Evolutionary conservation across 2,113 vertebrate genomes (phyloP).

Genomic region (Carettochelys insculpta): DNA sequence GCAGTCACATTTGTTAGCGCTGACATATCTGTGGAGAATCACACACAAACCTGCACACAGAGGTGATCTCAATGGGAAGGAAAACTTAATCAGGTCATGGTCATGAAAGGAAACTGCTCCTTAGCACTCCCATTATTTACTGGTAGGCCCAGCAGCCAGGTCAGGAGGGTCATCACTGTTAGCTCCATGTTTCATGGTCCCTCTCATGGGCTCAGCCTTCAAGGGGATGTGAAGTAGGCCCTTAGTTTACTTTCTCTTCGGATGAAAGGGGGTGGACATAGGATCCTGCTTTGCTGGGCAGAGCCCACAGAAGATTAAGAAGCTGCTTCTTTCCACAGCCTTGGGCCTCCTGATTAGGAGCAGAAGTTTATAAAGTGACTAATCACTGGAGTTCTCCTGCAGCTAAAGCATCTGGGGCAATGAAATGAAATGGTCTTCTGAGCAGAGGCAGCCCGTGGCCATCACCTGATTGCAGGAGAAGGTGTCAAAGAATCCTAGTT

Average conservation of each 20-base stretch:
- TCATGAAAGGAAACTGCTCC: neutral
- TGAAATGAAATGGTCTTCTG: neutral
- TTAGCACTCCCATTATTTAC: neutral
- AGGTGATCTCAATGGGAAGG: rapidly evolving
- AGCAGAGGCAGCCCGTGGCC: neutral
- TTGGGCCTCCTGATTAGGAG: neutral
- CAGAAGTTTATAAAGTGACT: neutral
- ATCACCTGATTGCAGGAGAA: neutral
- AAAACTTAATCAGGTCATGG: neutral
- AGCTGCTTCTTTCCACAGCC: neutral
- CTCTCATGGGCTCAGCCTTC: neutral
- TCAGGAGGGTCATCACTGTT: rapidly evolving
- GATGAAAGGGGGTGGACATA: rapidly evolving
- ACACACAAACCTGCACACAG: rapidly evolving
- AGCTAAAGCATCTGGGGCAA: rapidly evolving
- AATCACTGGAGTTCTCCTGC: neutral
- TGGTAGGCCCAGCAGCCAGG: neutral
- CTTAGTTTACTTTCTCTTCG: neutral
- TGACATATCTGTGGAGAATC: neutral
- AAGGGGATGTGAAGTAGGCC: neutral
- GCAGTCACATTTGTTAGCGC: neutral
- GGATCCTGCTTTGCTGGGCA: rapidly evolving
- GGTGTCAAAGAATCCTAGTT: rapidly evolving
- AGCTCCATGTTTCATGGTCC: neutral
- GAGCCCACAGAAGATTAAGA: rapidly evolving